phyloP scores from a whole-genome alignment of 2,113 vertebrate genomes.

The Chlorodrepanis virens region DNA sequence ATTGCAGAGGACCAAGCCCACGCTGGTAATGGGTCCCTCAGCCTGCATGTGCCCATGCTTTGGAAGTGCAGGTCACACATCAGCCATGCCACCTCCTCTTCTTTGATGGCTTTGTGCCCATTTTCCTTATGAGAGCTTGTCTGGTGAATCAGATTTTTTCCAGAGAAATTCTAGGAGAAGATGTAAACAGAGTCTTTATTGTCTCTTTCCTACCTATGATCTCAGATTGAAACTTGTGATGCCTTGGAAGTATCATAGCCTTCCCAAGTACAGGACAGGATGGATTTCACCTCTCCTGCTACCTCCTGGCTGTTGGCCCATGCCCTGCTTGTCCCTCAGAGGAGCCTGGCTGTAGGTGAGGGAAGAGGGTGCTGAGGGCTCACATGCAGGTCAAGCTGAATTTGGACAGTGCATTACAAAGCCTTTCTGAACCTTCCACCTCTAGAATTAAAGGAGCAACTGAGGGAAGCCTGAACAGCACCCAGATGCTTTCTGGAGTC shows the following conservation, averaged over 20 bases:
- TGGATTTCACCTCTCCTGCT: neutral
- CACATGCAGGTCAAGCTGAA: neutral
- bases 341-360: neutral
- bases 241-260: neutral
- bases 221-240: neutral
- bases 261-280: neutral
- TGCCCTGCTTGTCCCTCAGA: neutral
- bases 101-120: neutral
- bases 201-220: neutral
- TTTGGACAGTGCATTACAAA: neutral
- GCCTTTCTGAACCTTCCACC: neutral
- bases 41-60: accelerated
- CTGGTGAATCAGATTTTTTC: neutral
- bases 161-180: neutral
- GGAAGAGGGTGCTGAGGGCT: neutral
- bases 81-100: neutral
- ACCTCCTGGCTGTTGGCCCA: neutral
- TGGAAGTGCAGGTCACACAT: neutral
- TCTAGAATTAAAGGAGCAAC: neutral
- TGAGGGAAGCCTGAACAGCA: neutral
- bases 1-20: neutral
- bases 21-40: accelerated
- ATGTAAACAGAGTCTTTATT: neutral
- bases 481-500: neutral
- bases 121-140: neutral